Conservation (phyloP, 2,113 vertebrate species). For the Ploceus nigricollis region DNA sequence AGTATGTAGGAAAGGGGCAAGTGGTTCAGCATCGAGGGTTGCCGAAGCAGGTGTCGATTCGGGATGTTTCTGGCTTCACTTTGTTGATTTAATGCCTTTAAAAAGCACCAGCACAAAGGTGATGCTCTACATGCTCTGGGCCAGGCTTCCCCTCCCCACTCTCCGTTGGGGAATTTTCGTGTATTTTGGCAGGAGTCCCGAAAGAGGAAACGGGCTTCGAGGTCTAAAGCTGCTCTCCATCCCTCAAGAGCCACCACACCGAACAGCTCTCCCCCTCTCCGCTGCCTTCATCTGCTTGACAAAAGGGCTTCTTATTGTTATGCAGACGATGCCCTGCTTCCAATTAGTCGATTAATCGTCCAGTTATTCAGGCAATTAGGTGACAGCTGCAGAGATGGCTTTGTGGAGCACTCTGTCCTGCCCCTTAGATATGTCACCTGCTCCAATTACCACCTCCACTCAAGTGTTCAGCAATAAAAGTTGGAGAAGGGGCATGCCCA, state of each 20-base stretch:
- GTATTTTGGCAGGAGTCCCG: background rate
- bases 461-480: conserved; percentile 58
- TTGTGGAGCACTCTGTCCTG: conserved; percentile 55
- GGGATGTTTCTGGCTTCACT: background rate
- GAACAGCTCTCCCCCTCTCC: conserved; percentile 20
- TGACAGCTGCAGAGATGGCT: conserved; percentile 69
- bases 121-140: background rate
- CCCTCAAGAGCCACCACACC: background rate
- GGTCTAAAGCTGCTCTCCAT: background rate
- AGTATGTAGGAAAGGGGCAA: background rate
- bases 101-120: background rate
- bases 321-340: conserved; percentile 64
- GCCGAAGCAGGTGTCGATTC: background rate
- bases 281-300: conserved; percentile 47
- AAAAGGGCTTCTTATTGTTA: conserved; percentile 68
- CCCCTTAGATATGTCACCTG: conserved; percentile 67
- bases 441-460: conserved; percentile 69
- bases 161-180: background rate
- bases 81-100: background rate
- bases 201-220: background rate
- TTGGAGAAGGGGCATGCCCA: conserved; percentile 4
- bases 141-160: background rate
- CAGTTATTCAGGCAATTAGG: conserved; percentile 77
- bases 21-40: background rate
- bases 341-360: conserved; percentile 76